Evolutionary conservation across 1,140 invertebrate species (phyloP), one percentile per base, ranked within the genome.

Genomic region (Nixonia krombeini): DNA sequence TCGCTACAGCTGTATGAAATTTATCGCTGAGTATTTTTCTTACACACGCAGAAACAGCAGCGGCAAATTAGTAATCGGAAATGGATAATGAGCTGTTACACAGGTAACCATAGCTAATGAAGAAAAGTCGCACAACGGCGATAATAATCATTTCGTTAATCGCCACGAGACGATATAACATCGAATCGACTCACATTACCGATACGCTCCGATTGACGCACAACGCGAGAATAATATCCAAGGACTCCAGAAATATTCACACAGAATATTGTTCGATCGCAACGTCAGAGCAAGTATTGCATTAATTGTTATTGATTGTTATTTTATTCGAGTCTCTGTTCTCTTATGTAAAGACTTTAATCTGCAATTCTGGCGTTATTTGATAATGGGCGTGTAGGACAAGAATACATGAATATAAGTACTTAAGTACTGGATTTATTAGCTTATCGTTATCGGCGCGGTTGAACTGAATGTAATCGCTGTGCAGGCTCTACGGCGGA

Each of bases 171-270:
- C 35, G 41, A 50, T 23, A 53, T 58, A 28, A 15, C 8, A 23
- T 26, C 15, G 15, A 23, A 18, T 26, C 13, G 21, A 33, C 28
- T 46, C 9, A 12, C 16, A 52, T 42, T 59, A 59, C 56, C 63
- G 58, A 64, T 61, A 72, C 59, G 69, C 64, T 72, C 51, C 69
- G 56, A 68, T 72, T 72, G 64, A 63, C 59, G 26, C 45, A 46
- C 55, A 42, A 69, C 23, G 53, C 42, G 50, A 31, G 50, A 72
- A 57, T 50, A 56, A 57, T 40, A 35, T 52, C 58, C 62, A 73
- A 70, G 70, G 66, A 66, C 56, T 33, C 12, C 59, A 47, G 50
- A 58, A 64, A 70, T 45, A 41, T 46, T 41, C 3, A 38, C 38
- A 41, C 4, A 41, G 2, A 33, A n/a, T n/a, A n/a, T n/a, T n/a